Conservation (phyloP, 2,888 invertebrate species). For the Lobophora halterata region DNA sequence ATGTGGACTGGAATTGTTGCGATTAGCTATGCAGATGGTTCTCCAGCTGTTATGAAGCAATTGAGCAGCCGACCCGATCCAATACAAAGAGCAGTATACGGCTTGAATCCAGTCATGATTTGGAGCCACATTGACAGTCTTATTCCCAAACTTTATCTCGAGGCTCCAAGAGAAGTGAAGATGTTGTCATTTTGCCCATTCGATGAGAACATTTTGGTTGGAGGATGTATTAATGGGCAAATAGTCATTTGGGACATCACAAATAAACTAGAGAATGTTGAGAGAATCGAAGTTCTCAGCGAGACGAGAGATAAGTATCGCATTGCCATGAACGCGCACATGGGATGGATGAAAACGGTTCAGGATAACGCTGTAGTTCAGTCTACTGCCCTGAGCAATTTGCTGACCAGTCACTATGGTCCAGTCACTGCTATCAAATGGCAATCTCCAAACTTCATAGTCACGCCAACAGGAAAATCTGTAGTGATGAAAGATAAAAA, state of each 20-base stretch:
- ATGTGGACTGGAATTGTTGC: conserved; percentile 85
- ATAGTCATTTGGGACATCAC: conserved; percentile 86
- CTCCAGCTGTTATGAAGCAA: conserved; percentile 70
- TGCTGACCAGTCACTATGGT: conserved; percentile 82
- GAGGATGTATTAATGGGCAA: conserved; percentile 87
- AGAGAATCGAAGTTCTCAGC: conserved; percentile 82
- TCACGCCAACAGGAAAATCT: conserved; percentile 82
- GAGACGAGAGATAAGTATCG: conserved; percentile 83
- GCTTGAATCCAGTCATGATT: conserved; percentile 84
- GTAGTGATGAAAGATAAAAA: conserved; percentile 47
- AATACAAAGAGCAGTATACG: conserved; percentile 80
- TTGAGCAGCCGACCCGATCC: conserved; percentile 63
- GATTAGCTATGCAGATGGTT: conserved; percentile 83
- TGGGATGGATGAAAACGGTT: conserved; percentile 85
- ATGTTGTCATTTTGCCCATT: conserved; percentile 85
- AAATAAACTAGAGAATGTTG: conserved; percentile 82
- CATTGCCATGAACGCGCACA: conserved; percentile 80
- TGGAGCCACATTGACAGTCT: conserved; percentile 88
- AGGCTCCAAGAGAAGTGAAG: conserved; percentile 84
- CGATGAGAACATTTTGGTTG: conserved; percentile 84
- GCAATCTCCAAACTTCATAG: conserved; percentile 82
- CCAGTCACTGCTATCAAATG: conserved; percentile 84
- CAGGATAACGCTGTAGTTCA: conserved; percentile 80
- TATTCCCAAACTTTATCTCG: conserved; percentile 84
- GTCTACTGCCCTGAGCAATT: conserved; percentile 82